Percentiles rank a stretch among this genome's conserved stretches.
phyloP scores from a whole-genome alignment of 2,113 vertebrate species.

The Lycaon pictus region DNA sequence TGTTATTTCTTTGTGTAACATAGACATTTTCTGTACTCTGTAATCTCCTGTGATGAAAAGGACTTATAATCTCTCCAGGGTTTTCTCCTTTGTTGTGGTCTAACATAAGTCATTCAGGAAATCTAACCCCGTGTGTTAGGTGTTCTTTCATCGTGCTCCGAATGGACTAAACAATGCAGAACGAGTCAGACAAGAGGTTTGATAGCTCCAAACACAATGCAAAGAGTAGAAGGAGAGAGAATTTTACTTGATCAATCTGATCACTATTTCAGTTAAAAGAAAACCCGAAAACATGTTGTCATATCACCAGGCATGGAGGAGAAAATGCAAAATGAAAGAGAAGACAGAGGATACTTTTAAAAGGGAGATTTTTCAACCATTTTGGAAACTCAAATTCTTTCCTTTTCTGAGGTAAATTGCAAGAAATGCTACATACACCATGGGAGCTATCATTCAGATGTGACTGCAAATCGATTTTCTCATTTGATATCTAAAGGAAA shows the following conservation, averaged over 20 bases:
- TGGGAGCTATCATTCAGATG: slow-evolving; percentile 78
- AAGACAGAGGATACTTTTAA: slow-evolving; percentile 57
- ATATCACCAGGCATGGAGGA: slow-evolving; percentile 15
- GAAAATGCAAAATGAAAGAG: slow-evolving; percentile 60
- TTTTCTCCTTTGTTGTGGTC: slow-evolving; percentile 68
- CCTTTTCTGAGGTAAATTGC: slow-evolving; percentile 66
- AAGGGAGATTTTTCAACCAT: slow-evolving; percentile 68
- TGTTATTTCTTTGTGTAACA: slow-evolving; percentile 69
- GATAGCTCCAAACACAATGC: slow-evolving; percentile 61
- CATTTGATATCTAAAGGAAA: slow-evolving; percentile 81
- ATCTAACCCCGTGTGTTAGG: slow-evolving; percentile 70
- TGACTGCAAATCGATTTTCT: slow-evolving; percentile 82
- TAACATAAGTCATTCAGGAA: slow-evolving; percentile 70
- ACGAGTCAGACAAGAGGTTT: slow-evolving; percentile 74
- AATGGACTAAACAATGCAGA: slow-evolving; percentile 77
- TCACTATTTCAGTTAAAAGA: slow-evolving; percentile 66
- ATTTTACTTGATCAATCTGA: slow-evolving; percentile 72
- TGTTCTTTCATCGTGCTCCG: slow-evolving; percentile 70
- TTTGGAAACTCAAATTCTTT: slow-evolving; percentile 70
- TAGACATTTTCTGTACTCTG: slow-evolving; percentile 77
- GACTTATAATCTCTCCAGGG: slow-evolving; percentile 64
- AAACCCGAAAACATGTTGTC: slow-evolving; percentile 47
- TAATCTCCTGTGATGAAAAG: slow-evolving; percentile 72
- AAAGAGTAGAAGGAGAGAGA: slow-evolving; percentile 59
- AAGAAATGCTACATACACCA: slow-evolving; percentile 80